These are phyloP conservation scores for Hozukius guyotensis DNA, from an alignment of 2,797 vertebrate genomes.

Conservation along the genomic window DNA sequence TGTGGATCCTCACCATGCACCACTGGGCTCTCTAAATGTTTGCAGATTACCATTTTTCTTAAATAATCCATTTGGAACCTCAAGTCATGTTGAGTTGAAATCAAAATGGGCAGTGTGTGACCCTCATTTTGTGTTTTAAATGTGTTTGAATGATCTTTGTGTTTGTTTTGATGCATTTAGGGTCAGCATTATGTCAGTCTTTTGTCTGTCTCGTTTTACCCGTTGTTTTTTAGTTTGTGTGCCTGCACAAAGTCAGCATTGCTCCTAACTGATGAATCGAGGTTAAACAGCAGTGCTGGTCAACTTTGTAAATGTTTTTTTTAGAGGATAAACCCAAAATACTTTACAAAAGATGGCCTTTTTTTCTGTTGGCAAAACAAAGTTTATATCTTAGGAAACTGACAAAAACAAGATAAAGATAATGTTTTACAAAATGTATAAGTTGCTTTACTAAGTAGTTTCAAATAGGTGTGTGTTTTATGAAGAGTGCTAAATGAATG, in stretches of 20 bases:
- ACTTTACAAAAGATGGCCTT: neutral
- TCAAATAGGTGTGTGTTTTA: neutral
- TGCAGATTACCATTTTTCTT: slow-evolving; percentile 86
- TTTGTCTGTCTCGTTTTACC: neutral
- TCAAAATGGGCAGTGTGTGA: slow-evolving; percentile 55
- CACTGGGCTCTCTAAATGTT: slow-evolving; percentile 86
- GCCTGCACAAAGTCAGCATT: neutral
- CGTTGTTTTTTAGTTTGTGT: neutral
- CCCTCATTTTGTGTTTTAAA: slow-evolving; percentile 63
- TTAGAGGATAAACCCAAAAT: neutral
- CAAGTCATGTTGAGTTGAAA: slow-evolving; percentile 75
- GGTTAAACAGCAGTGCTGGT: neutral
- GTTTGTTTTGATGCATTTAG: slow-evolving; percentile 43
- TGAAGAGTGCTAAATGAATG: neutral
- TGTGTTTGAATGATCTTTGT: slow-evolving; percentile 62
- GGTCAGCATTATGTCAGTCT: slow-evolving; percentile 7
- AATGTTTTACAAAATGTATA: neutral
- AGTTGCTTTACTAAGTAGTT: neutral
- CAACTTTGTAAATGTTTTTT: neutral
- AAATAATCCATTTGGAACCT: slow-evolving; percentile 83
- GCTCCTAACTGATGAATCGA: neutral
- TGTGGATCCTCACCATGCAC: slow-evolving; percentile 72
- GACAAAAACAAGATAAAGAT: neutral
- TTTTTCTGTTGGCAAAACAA: neutral
- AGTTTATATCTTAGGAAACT: neutral